Conservation (phyloP, 2,797 vertebrate species). For the Sebastes paucispinis region DNA sequence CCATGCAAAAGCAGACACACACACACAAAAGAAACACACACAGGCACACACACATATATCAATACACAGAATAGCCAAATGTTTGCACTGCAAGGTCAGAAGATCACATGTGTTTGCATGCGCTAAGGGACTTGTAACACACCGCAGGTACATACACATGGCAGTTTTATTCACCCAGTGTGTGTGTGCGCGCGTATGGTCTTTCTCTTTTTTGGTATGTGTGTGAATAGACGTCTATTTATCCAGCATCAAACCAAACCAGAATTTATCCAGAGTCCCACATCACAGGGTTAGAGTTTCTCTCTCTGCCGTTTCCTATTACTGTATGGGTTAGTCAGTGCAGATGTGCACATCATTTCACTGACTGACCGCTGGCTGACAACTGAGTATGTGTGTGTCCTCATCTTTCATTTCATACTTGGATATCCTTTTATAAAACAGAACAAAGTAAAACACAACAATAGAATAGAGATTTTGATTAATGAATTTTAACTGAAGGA, state of each 20-base stretch:
- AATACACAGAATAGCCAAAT: slow-evolving; percentile 50
- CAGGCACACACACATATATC: not conserved
- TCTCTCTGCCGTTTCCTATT: slow-evolving; percentile 48
- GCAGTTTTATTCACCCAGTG: slow-evolving; percentile 32
- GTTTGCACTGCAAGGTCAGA: slow-evolving; percentile 68
- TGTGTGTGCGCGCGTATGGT: slow-evolving; percentile 13
- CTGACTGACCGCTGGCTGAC: slow-evolving; percentile 18
- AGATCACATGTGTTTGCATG: slow-evolving; percentile 69
- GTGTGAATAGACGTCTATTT: slow-evolving; percentile 59
- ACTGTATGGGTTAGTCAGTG: slow-evolving; percentile 52
- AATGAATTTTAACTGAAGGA: not conserved
- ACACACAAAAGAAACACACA: not conserved
- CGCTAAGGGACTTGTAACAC: slow-evolving; percentile 59
- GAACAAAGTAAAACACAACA: not conserved
- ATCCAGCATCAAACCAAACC: slow-evolving; percentile 51
- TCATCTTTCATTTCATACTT: slow-evolving; percentile 6
- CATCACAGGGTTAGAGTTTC: slow-evolving; percentile 64
- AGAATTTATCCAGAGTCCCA: slow-evolving; percentile 71
- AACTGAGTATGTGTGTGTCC: slow-evolving; percentile 6
- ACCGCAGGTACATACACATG: slow-evolving; percentile 54
- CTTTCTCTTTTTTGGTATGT: slow-evolving; percentile 17
- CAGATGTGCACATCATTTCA: slow-evolving; percentile 51
- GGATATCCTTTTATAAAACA: not conserved
- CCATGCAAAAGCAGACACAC: slow-evolving; percentile 4
- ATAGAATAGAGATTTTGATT: not conserved